Evolutionary conservation across 2,797 vertebrate genomes (phyloP), one percentile per base, ranked within the genome.

Genomic region (Cephalopachus bancanus): DNA sequence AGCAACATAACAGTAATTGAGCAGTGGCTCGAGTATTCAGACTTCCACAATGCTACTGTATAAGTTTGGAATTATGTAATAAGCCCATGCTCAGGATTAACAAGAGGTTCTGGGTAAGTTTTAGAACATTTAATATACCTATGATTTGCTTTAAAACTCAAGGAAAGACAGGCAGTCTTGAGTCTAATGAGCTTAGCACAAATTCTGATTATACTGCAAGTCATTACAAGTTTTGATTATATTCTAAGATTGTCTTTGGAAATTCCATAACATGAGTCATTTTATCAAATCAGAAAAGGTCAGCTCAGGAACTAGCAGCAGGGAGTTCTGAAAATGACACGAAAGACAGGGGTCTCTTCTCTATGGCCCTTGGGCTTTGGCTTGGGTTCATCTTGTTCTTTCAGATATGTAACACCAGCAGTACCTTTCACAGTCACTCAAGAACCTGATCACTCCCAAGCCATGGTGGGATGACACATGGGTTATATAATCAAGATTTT

Each of bases 251-350:
- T 62, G 53, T 83, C 83, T 81, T 83, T 76, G 76, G 51, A 80
- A 88, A 83, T 65, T 89, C 28, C 37, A 20, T 83, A 75, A 81
- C 64, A 74, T 75, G 81, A 93, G 33, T 93, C 53, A 86, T 90
- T 85, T 90, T 89, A 60, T 98, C 97, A 98, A 96, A 97, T 84
- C 98, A 91, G 94, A 96, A 94, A 95, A 90, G 96, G 92, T 98
- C 97, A 97, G 98, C 98, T 98, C 98, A 98, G 98, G 98, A 98
- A 94, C 97, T 97, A 97, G 91, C 96, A 98, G 98, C 97, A 98
- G 98, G 98, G 97, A 98, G 79, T 97, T 87, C 98, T 98, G 89
- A 96, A 96, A 97, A 97, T 91, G 85, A 91, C 60, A 24, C 33
- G 92, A 94, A 96, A 33, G 19, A 28, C 91, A 83, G 90, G 79